Percentiles rank a stretch among this genome's conserved stretches.
Evolutionary conservation across 2,888 invertebrate genomes (phyloP).

Genomic region (Cistogaster globosa): DNA sequence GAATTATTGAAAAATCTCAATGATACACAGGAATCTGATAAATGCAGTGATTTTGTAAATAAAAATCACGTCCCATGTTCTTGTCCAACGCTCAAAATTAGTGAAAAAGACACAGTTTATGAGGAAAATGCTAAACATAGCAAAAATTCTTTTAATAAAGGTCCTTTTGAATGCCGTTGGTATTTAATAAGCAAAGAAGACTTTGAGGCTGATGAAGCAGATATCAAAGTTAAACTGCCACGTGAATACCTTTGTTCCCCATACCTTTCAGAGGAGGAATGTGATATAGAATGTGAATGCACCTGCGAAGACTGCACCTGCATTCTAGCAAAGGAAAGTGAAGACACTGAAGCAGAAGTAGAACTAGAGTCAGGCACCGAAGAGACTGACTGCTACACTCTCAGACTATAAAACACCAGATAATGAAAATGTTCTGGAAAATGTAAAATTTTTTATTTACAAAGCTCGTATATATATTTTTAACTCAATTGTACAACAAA

Average conservation of each 20-base stretch:
- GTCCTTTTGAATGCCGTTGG: conserved; percentile 78
- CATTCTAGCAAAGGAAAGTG: conserved; percentile 36
- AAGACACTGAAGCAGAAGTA: conserved; percentile 11
- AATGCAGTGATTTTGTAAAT: background rate
- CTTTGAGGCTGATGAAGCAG: conserved; percentile 70
- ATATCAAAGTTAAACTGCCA: conserved; percentile 71
- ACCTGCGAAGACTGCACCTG: conserved; percentile 67
- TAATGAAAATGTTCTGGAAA: too few relatives aligned
- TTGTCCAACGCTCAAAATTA: conserved; percentile 68
- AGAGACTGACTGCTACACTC: too few relatives aligned
- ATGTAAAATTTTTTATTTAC: too few relatives aligned
- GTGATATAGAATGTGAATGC: conserved; percentile 68
- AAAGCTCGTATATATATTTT: too few relatives aligned
- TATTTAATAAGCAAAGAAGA: conserved; percentile 74
- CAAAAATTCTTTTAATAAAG: conserved; percentile 76
- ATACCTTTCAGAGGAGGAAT: conserved; percentile 72
- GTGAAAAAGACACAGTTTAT: conserved; percentile 74
- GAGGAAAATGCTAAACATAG: conserved; percentile 74
- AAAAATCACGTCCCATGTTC: conserved; percentile 4
- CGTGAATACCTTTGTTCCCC: conserved; percentile 76
- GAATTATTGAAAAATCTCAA: background rate
- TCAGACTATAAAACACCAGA: too few relatives aligned
- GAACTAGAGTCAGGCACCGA: background rate
- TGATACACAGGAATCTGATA: too few relatives aligned
- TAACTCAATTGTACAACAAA: too few relatives aligned